A percentile compares a stretch with the other conserved stretches of the same genome.
phyloP scores from a whole-genome alignment of 2,113 vertebrate genomes.

The Aspidoscelis tigris region DNA sequence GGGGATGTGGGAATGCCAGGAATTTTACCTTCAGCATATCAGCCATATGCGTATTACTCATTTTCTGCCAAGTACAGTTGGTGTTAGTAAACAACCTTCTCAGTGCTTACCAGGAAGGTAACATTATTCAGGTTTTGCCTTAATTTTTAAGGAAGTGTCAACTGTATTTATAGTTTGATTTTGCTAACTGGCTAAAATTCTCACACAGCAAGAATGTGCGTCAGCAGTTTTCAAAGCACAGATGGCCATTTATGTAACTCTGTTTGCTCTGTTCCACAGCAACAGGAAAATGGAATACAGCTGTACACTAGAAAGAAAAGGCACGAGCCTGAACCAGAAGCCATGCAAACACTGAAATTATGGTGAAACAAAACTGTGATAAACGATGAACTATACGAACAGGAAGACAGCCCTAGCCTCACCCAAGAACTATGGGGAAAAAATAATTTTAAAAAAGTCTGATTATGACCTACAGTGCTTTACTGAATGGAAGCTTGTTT shows the following conservation, averaged over 20 bases:
- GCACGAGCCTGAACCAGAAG: constrained; percentile 65
- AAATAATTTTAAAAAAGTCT: constrained; percentile 57
- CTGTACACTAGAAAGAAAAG: constrained; percentile 57
- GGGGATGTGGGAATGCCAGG: neutral
- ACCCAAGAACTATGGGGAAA: constrained; percentile 61
- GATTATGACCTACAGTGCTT: constrained; percentile 65
- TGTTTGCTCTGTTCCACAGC: constrained; percentile 65
- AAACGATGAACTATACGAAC: constrained; percentile 58
- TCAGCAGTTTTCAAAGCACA: constrained; percentile 59
- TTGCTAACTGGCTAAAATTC: constrained; percentile 54
- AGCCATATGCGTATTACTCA: neutral
- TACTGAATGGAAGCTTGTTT: constrained; percentile 66
- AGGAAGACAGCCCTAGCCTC: constrained; percentile 68
- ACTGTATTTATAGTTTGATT: constrained; percentile 66
- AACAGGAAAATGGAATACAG: constrained; percentile 78
- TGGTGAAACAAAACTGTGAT: constrained; percentile 62
- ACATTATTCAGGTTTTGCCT: constrained; percentile 29
- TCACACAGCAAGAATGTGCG: constrained; percentile 42
- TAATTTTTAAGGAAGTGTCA: constrained; percentile 60
- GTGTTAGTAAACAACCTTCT: constrained; percentile 14
- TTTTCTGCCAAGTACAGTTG: neutral
- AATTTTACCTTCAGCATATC: neutral
- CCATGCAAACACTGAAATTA: constrained; percentile 69
- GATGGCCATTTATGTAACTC: constrained; percentile 65
- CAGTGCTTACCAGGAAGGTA: constrained; percentile 14